Evolutionary conservation across 1,140 invertebrate genomes (phyloP).

Genomic region (Hormaphis cornu): DNA sequence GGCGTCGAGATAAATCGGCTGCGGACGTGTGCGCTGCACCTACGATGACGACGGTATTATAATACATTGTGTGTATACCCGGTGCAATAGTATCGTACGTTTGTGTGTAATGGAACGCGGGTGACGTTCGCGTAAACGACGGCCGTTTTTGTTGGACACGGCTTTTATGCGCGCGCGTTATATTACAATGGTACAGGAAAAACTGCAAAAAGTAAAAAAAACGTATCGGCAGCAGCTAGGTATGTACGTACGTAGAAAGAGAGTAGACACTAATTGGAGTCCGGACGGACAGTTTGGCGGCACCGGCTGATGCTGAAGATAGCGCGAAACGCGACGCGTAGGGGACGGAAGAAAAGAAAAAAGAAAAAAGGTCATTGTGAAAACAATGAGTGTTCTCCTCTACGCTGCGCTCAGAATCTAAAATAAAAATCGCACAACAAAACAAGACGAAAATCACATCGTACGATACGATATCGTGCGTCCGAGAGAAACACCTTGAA

Average conservation of each 20-base stretch:
- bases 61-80: too few species aligned
- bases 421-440: too few species aligned
- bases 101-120: too few species aligned
- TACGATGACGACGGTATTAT: too few species aligned
- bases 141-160: slow-evolving; percentile 24
- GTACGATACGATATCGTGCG: too few species aligned
- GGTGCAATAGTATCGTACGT: too few species aligned
- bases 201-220: slow-evolving; percentile 13
- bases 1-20: background rate
- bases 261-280: slow-evolving; percentile 28
- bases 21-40: too few species aligned
- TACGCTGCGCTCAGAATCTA: too few species aligned
- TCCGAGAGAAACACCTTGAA: too few species aligned
- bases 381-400: too few species aligned
- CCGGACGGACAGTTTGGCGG: slow-evolving; percentile 10
- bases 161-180: background rate
- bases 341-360: background rate
- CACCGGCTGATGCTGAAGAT: slow-evolving; percentile 4
- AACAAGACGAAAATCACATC: too few species aligned
- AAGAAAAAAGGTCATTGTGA: background rate
- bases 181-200: background rate
- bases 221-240: slow-evolving; percentile 4
- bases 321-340: background rate
- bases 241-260: too few species aligned
- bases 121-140: background rate